Conservation (phyloP, 1,140 invertebrate genomes). For the Trachymyrmex septentrionalis region DNA sequence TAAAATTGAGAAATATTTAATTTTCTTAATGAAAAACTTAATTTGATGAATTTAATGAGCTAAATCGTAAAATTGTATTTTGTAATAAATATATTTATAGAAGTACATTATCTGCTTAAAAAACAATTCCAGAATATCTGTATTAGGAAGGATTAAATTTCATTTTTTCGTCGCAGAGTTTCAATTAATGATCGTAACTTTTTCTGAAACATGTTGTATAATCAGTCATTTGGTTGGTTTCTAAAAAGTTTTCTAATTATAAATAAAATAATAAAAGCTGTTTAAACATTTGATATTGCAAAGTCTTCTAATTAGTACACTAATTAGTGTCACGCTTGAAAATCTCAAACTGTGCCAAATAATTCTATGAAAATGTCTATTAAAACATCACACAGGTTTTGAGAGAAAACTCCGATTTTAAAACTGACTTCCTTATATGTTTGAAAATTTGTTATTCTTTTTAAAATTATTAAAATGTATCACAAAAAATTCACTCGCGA, state of each 20-base stretch:
- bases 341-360: constrained; percentile 17
- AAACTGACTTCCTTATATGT: neutral
- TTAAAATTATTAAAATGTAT: constrained; percentile 10
- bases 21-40: neutral
- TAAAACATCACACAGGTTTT: neutral
- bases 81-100: neutral
- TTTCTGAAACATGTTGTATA: neutral
- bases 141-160: constrained; percentile 9
- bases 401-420: neutral
- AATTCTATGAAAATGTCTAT: neutral
- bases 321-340: constrained; percentile 13
- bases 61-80: neutral
- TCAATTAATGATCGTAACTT: neutral
- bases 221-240: neutral
- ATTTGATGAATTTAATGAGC: constrained; percentile 12
- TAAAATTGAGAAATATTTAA: constrained; percentile 14
- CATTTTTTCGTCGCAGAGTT: neutral
- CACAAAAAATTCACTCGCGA: neutral
- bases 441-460: neutral
- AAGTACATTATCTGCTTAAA: neutral
- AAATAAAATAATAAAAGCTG: constrained; percentile 9
- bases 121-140: neutral
- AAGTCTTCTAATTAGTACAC: constrained; percentile 7
- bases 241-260: constrained; percentile 20
- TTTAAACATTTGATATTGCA: constrained; percentile 32